These are phyloP conservation scores for Pristionchus entomophagus DNA, from an alignment of 2,888 invertebrate species.

Conservation along the genomic window DNA sequence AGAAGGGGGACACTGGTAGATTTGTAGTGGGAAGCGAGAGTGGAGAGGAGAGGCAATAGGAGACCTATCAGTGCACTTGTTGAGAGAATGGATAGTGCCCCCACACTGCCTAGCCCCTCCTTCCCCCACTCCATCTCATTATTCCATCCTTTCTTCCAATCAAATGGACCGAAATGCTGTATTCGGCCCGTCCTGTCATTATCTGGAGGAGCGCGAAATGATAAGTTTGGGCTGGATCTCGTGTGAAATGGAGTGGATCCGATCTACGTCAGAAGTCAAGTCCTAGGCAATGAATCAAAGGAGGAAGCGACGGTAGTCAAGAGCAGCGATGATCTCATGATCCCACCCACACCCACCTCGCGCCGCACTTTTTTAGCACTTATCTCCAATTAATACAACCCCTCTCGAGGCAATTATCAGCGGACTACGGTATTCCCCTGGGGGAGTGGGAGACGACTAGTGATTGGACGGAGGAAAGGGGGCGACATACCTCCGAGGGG, in stretches of 20 bases:
- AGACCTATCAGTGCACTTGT: conserved; percentile 27
- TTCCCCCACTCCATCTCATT: conserved; percentile 40
- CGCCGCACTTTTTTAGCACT: too few species aligned
- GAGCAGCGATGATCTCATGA: too few species aligned
- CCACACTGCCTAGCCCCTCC: conserved; percentile 13
- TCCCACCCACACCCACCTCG: too few species aligned
- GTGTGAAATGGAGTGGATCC: not conserved
- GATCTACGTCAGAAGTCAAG: not conserved
- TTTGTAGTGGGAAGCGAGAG: not conserved
- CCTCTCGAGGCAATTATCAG: not conserved
- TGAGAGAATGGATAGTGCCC: conserved; percentile 25
- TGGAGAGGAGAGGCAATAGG: too few species aligned
- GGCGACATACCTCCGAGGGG: conserved; percentile 67
- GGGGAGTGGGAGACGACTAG: not conserved
- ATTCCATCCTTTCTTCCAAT: conserved; percentile 36
- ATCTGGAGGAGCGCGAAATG: not conserved
- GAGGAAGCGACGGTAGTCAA: not conserved
- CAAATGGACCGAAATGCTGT: conserved; percentile 31
- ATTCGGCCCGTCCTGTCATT: not conserved
- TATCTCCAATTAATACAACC: not conserved
- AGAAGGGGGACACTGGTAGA: conserved; percentile 1
- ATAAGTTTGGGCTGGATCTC: not conserved
- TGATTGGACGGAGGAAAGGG: not conserved
- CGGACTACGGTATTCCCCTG: not conserved
- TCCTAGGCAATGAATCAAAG: not conserved